A percentile compares a stretch with the other conserved stretches of the same genome.
Conservation (phyloP, 2,888 invertebrate genomes). For the Schizaphis graminum region DNA sequence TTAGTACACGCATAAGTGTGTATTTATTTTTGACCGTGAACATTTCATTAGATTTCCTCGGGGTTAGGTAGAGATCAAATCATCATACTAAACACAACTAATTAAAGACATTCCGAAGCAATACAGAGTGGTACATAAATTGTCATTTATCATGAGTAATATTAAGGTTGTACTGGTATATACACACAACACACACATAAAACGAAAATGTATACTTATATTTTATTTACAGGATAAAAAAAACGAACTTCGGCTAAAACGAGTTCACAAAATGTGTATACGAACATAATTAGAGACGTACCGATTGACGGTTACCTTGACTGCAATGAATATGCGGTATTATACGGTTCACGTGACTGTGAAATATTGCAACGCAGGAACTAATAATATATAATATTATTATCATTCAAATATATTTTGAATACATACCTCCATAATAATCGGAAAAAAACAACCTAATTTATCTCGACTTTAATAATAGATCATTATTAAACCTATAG, state of each 20-base stretch:
- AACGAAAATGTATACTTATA: neutral
- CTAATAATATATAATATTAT: neutral
- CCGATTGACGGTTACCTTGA: conserved; percentile 41
- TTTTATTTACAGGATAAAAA: conserved; percentile 33
- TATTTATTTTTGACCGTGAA: conserved; percentile 55
- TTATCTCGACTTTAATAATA: neutral
- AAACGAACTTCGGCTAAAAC: conserved; percentile 22
- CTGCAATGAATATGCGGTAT: conserved; percentile 51
- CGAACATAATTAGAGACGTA: conserved; percentile 25
- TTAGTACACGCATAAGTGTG: neutral
- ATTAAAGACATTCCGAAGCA: conserved; percentile 55
- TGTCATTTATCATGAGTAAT: conserved; percentile 45
- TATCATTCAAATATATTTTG: neutral
- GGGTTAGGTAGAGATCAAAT: conserved; percentile 54
- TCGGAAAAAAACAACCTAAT: neutral
- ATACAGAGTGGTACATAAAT: conserved; percentile 44
- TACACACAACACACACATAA: neutral
- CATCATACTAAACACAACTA: conserved; percentile 50
- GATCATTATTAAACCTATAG: neutral
- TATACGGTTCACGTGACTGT: conserved; percentile 32
- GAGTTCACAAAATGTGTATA: conserved; percentile 19
- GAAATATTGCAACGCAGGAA: conserved; percentile 6
- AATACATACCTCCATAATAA: neutral
- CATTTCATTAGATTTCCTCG: conserved; percentile 49
- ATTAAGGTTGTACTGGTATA: conserved; percentile 24